Evolutionary conservation across 2,888 invertebrate species (phyloP).

Genomic region (Galerucella nymphaeae): DNA sequence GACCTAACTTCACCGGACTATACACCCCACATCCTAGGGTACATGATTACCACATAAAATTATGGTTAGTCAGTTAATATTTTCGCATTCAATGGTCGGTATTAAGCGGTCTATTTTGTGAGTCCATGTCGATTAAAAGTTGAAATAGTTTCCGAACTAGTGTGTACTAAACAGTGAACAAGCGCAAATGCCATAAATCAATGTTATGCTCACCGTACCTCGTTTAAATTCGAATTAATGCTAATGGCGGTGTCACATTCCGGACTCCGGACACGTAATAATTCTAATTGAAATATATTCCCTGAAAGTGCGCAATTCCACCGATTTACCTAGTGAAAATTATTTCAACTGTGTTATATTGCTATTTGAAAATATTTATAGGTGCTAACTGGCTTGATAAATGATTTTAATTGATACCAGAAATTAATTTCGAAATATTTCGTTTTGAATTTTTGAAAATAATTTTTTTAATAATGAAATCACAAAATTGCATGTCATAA

Average conservation of each 20-base stretch:
- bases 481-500: too few species aligned
- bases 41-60: too few species aligned
- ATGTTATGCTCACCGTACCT: background rate
- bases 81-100: too few species aligned
- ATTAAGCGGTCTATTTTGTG: too few species aligned
- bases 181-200: conserved; percentile 1
- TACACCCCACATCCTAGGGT: too few species aligned
- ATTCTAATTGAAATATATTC: background rate
- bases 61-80: too few species aligned
- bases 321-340: background rate
- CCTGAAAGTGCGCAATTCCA: background rate
- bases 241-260: background rate
- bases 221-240: background rate
- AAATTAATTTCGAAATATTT: background rate
- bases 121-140: background rate
- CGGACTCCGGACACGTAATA: conserved; percentile 1
- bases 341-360: background rate
- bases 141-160: background rate
- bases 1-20: too few species aligned
- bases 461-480: too few species aligned
- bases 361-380: background rate
- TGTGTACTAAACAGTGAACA: background rate
- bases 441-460: background rate
- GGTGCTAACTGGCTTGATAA: background rate
- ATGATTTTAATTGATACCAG: background rate